phyloP scores from a whole-genome alignment of 2,797 vertebrate species.

The Fistularia tabacaria region DNA sequence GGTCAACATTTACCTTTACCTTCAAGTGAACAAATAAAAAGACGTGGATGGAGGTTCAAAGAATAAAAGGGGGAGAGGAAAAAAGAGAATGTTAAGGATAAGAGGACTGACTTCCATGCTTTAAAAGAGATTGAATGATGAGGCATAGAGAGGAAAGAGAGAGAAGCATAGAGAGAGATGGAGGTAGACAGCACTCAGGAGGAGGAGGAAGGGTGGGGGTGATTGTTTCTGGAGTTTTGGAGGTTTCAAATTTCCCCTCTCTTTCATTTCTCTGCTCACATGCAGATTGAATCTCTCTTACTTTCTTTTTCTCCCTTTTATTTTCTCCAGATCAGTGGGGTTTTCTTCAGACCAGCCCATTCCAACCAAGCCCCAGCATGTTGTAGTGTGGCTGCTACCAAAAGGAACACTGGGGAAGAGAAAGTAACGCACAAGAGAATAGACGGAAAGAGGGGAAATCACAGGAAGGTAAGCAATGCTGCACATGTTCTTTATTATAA shows the following conservation, averaged over 20 bases:
- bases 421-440: slow-evolving; percentile 19
- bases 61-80: not conserved
- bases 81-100: not conserved
- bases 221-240: slow-evolving; percentile 58
- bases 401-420: slow-evolving; percentile 25
- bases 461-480: slow-evolving; percentile 37
- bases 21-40: too few relatives aligned
- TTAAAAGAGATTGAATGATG: not conserved
- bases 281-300: slow-evolving; percentile 32
- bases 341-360: slow-evolving; percentile 26
- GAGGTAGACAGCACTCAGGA: slow-evolving; percentile 26
- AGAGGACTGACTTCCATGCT: too few relatives aligned
- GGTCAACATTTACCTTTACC: not conserved
- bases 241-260: slow-evolving; percentile 64
- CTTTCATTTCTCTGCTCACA: slow-evolving; percentile 40
- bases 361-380: slow-evolving; percentile 49
- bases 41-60: not conserved
- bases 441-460: slow-evolving; percentile 3
- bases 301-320: slow-evolving; percentile 21
- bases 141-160: not conserved
- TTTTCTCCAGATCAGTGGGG: slow-evolving; percentile 21
- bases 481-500: slow-evolving; percentile 22
- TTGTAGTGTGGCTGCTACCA: slow-evolving; percentile 36
- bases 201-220: slow-evolving; percentile 25
- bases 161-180: slow-evolving; percentile 17